These are phyloP conservation scores for Manis crassicaudata DNA, from an alignment of 2,797 vertebrate genomes.

Conservation along the genomic window DNA sequence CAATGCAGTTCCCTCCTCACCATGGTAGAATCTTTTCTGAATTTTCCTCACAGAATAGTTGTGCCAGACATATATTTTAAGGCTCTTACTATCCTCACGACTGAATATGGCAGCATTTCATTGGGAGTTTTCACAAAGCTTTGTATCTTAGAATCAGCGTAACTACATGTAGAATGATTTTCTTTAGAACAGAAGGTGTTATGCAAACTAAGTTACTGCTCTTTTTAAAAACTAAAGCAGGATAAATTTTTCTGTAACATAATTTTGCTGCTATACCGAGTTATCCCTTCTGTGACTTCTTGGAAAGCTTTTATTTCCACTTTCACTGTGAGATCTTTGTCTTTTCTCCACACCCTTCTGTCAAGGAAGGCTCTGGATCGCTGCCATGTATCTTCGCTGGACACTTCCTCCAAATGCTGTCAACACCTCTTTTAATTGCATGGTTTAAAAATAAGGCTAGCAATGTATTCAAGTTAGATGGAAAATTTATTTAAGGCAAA, in stretches of 20 bases:
- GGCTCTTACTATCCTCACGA: not conserved
- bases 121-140: not conserved
- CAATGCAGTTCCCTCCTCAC: not conserved
- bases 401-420: slow-evolving; percentile 32
- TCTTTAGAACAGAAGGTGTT: not conserved
- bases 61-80: not conserved
- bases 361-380: slow-evolving; percentile 46
- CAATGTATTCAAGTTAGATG: slow-evolving; percentile 29
- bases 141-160: not conserved
- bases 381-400: slow-evolving; percentile 39
- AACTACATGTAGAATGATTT: not conserved
- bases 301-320: slow-evolving; percentile 59
- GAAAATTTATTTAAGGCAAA: slow-evolving; percentile 54
- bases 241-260: slow-evolving; percentile 31
- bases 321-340: slow-evolving; percentile 61
- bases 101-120: not conserved
- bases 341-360: slow-evolving; percentile 14
- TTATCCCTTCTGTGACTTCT: not conserved
- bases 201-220: slow-evolving; percentile 28
- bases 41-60: not conserved
- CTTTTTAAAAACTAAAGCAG: slow-evolving; percentile 5
- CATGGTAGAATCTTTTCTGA: not conserved
- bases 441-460: slow-evolving; percentile 50
- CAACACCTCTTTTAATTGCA: slow-evolving; percentile 64
- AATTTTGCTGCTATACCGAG: not conserved